Conservation (phyloP, 2,797 vertebrate genomes). For the Prionace glauca region DNA sequence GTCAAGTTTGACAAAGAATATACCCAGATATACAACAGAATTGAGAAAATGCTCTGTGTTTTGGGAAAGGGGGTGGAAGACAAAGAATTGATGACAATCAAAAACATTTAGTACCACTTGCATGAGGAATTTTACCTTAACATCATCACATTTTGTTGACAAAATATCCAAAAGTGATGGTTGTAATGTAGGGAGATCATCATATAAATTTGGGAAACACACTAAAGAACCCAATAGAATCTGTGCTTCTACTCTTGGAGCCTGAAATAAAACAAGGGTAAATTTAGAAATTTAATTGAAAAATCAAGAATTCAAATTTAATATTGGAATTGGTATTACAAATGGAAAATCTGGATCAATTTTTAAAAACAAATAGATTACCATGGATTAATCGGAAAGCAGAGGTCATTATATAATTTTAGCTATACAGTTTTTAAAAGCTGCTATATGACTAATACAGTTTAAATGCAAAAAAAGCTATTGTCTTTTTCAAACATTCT, state of each 20-base stretch:
- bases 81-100: neutral
- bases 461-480: neutral
- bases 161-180: conserved; percentile 82
- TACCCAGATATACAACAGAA: neutral
- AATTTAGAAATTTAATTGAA: neutral
- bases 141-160: conserved; percentile 85
- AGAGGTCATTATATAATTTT: neutral
- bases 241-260: conserved; percentile 93
- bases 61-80: neutral
- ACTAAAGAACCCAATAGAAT: conserved; percentile 92
- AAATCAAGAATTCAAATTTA: neutral
- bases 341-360: neutral
- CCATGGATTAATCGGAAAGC: neutral
- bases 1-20: neutral
- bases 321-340: neutral
- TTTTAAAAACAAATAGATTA: neutral
- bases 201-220: conserved; percentile 91
- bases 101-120: neutral
- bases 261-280: conserved; percentile 55
- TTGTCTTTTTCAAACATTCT: neutral
- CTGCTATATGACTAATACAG: neutral
- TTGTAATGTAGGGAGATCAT: conserved; percentile 83
- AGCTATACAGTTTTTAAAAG: neutral
- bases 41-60: neutral
- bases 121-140: conserved; percentile 67